phyloP scores from a whole-genome alignment of 2,797 vertebrate genomes.

The Cottoperca gobio region DNA sequence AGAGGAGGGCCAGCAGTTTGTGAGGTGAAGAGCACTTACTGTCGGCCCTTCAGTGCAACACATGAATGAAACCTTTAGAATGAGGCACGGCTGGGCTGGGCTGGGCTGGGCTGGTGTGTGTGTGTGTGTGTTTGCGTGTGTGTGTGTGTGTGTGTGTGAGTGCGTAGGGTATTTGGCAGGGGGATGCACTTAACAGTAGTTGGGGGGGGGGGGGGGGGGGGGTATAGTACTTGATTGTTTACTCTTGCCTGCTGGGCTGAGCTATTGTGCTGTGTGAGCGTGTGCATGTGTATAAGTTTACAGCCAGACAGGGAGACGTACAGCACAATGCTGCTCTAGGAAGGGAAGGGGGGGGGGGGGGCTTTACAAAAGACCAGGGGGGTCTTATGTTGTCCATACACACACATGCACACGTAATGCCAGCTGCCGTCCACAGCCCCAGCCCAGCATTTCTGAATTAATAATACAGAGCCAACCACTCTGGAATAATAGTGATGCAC shows the following conservation, averaged over 20 bases:
- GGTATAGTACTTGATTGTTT: conserved; percentile 75
- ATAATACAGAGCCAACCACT: conserved; percentile 85
- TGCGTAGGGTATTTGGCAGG: neutral
- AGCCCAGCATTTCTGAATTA: conserved; percentile 85
- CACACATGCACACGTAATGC: conserved; percentile 54
- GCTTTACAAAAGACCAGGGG: conserved; percentile 70
- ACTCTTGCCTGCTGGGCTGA: conserved; percentile 72
- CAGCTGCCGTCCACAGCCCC: conserved; percentile 79
- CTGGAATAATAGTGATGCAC: conserved; percentile 80
- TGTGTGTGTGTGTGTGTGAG: conserved; percentile 23
- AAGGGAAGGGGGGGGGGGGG: conserved; percentile 26
- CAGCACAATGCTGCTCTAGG: conserved; percentile 55
- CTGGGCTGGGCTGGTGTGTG: conserved; percentile 67
- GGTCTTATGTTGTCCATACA: conserved; percentile 66
- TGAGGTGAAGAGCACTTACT: conserved; percentile 84
- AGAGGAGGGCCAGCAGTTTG: conserved; percentile 78
- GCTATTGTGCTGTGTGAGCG: conserved; percentile 57
- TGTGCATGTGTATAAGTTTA: conserved; percentile 55
- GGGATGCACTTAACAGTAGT: conserved; percentile 68
- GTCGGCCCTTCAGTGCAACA: conserved; percentile 73
- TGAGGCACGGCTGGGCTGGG: too few species aligned
- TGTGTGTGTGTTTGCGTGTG: conserved; percentile 37
- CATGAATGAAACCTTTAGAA: conserved; percentile 79
- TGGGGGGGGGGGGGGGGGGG: conserved; percentile 19
- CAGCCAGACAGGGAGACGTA: conserved; percentile 53